These are phyloP conservation scores for Neuroterus valhalla DNA, from an alignment of 1,140 invertebrate genomes.

Conservation along the genomic window DNA sequence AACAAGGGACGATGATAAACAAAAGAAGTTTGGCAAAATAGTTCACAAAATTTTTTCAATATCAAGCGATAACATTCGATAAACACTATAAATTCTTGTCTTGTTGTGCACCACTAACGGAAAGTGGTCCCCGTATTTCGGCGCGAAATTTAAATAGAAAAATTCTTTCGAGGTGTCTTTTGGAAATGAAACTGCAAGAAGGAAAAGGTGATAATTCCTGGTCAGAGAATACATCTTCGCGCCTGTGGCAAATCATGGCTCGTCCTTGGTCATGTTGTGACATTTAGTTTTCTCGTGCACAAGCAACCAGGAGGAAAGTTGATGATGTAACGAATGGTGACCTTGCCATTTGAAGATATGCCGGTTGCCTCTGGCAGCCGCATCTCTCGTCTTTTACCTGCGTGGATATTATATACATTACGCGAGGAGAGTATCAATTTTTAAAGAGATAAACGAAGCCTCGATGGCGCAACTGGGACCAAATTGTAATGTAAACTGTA, in stretches of 20 bases:
- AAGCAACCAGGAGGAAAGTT: constrained; percentile 24
- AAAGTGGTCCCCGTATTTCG: too few species aligned
- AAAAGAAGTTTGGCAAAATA: too few species aligned
- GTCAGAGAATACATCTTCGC: background rate
- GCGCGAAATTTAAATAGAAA: too few species aligned
- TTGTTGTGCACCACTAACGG: too few species aligned
- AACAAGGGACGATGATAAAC: too few species aligned
- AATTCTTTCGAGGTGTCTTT: background rate
- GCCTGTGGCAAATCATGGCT: constrained; percentile 2
- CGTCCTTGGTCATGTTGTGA: constrained; percentile 27
- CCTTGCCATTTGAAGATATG: constrained; percentile 28
- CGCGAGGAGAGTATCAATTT: constrained; percentile 7
- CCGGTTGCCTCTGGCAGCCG: constrained; percentile 4
- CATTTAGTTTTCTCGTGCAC: constrained; percentile 19
- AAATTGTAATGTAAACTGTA: background rate
- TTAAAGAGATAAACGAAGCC: background rate
- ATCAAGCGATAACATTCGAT: too few species aligned
- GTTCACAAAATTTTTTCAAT: too few species aligned
- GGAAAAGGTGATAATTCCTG: background rate
- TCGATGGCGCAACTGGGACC: constrained; percentile 14
- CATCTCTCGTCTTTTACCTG: constrained; percentile 29
- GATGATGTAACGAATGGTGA: constrained; percentile 16
- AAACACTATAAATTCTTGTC: too few species aligned
- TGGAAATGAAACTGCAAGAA: background rate
- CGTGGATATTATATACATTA: constrained; percentile 3